Conservation (phyloP, 2,113 vertebrate species). For the Aix galericulata region DNA sequence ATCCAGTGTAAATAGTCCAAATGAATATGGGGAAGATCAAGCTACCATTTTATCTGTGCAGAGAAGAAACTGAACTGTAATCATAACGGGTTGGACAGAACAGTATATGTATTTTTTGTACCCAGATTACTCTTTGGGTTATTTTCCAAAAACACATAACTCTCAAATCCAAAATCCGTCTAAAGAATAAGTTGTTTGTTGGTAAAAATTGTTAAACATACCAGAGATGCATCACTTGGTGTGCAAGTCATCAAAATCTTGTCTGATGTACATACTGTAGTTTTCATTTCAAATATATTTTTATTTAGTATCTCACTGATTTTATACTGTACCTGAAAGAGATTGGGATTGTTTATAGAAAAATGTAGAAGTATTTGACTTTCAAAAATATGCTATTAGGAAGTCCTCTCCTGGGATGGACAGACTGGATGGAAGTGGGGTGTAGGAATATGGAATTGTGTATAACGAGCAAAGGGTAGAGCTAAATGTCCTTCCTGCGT, state of each 20-base stretch:
- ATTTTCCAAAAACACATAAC: background rate
- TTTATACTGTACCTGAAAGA: conserved; percentile 73
- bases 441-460: background rate
- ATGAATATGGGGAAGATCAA: background rate
- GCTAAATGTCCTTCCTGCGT: background rate
- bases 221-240: conserved; percentile 10
- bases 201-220: conserved; percentile 35
- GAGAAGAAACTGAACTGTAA: background rate
- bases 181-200: background rate
- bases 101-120: background rate
- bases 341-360: conserved; percentile 4
- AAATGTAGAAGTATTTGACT: background rate
- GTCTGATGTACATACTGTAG: conserved; percentile 14
- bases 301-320: conserved; percentile 69
- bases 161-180: background rate
- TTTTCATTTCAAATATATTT: conserved; percentile 65
- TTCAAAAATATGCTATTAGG: background rate
- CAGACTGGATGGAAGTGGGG: background rate
- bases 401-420: background rate
- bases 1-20: background rate
- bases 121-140: background rate
- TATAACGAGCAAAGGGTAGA: background rate
- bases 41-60: background rate
- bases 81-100: background rate
- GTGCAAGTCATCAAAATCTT: conserved; percentile 15